A percentile compares a stretch with the other conserved stretches of the same genome.
These are phyloP conservation scores for Carabus problematicus DNA, from an alignment of 2,888 invertebrate genomes.

Conservation along the genomic window DNA sequence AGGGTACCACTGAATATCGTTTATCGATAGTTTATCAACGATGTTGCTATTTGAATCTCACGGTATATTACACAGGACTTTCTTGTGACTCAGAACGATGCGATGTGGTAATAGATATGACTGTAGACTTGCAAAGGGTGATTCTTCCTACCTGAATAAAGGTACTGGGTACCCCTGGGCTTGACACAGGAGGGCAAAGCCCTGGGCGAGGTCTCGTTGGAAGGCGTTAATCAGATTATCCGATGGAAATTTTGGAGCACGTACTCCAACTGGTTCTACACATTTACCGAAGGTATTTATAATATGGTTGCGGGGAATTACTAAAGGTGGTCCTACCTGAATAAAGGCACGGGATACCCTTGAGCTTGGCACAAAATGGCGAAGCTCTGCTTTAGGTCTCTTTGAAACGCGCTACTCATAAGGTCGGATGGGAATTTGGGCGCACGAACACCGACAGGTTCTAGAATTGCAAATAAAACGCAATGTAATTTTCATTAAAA, in stretches of 20 bases:
- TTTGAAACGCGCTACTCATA: constrained; percentile 63
- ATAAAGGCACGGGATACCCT: constrained; percentile 72
- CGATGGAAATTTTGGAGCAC: constrained; percentile 74
- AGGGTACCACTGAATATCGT: constrained; percentile 11
- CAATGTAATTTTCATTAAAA: background rate
- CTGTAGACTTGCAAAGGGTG: background rate
- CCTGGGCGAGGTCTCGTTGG: constrained; percentile 68
- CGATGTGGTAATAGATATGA: too few relatives aligned
- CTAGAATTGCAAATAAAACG: constrained; percentile 57
- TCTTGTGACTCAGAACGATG: too few relatives aligned
- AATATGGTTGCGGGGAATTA: too few relatives aligned
- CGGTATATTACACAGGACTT: too few relatives aligned
- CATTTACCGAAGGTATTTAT: too few relatives aligned
- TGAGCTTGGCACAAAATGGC: constrained; percentile 75
- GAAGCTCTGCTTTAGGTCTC: constrained; percentile 54
- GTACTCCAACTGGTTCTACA: constrained; percentile 73
- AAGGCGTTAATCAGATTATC: constrained; percentile 74
- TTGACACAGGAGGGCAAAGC: constrained; percentile 75
- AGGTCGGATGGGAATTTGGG: constrained; percentile 74
- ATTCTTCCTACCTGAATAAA: constrained; percentile 45
- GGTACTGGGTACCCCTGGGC: constrained; percentile 80
- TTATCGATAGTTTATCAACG: background rate
- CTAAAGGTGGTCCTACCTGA: constrained; percentile 63
- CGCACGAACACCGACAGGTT: constrained; percentile 75
- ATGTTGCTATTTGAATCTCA: background rate